A percentile compares a stretch with the other conserved stretches of the same genome.
Conservation (phyloP, 2,888 invertebrate genomes). For the Drosophila robusta region DNA sequence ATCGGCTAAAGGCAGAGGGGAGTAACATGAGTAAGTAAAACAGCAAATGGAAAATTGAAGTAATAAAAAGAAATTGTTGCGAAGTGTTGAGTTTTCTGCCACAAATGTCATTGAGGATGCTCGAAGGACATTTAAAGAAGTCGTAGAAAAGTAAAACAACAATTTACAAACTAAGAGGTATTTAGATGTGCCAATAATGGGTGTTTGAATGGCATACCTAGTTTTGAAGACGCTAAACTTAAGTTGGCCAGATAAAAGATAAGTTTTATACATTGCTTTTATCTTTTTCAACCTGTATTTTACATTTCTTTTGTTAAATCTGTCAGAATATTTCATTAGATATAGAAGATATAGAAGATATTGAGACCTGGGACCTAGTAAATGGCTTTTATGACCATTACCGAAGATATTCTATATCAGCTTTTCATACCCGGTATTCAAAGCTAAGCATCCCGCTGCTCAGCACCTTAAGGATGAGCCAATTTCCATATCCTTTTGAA, state of each 20-base stretch:
- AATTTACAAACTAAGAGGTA: background rate
- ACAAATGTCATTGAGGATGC: constrained; percentile 10
- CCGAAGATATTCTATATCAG: background rate
- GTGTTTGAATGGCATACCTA: too few species aligned
- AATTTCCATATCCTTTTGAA: background rate
- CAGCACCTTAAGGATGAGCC: background rate
- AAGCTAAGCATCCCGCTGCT: background rate
- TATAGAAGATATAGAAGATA: too few species aligned
- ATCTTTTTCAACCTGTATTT: too few species aligned
- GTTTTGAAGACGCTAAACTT: background rate
- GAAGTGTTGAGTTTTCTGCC: background rate
- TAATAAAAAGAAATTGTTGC: constrained; percentile 33
- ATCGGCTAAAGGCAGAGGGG: constrained; percentile 74
- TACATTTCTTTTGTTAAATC: too few species aligned
- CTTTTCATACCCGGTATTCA: background rate
- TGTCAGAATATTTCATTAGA: too few species aligned
- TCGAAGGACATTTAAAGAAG: constrained; percentile 20
- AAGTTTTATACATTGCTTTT: background rate
- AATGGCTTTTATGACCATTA: too few species aligned
- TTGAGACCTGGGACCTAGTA: too few species aligned
- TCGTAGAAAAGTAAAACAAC: constrained; percentile 31
- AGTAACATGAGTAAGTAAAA: constrained; percentile 11
- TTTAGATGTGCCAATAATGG: background rate
- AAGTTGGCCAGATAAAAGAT: background rate
- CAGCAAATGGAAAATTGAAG: constrained; percentile 36